phyloP scores from a whole-genome alignment of 2,113 vertebrate genomes.

The Variabilichromis moorii region DNA sequence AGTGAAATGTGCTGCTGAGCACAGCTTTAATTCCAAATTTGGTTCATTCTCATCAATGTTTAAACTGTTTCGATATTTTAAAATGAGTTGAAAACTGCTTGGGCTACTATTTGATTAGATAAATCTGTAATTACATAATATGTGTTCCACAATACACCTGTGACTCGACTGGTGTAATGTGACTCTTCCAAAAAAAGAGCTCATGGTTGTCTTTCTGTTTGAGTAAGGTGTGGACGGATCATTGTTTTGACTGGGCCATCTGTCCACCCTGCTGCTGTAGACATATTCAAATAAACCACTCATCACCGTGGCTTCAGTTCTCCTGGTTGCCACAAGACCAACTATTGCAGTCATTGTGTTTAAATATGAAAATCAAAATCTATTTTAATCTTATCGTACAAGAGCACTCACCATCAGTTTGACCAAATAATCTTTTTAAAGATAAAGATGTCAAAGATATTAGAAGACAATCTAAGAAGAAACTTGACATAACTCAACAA shows the following conservation, averaged over 20 bases:
- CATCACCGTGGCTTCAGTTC: neutral
- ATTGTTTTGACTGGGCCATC: neutral
- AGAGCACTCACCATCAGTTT: neutral
- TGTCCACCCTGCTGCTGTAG: neutral
- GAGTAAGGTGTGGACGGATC: neutral
- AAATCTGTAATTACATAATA: neutral
- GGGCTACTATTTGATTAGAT: neutral
- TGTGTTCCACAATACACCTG: neutral
- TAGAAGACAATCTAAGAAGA: neutral
- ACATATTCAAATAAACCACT: neutral
- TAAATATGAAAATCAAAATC: neutral
- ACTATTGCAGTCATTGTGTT: neutral
- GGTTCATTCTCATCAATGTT: neutral
- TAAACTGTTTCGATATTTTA: neutral
- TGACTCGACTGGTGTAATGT: neutral
- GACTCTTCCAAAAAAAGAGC: neutral
- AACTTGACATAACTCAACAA: neutral
- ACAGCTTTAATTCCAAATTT: neutral
- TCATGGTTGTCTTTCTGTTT: neutral
- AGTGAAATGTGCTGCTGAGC: neutral
- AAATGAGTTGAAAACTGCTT: neutral
- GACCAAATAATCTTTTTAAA: neutral
- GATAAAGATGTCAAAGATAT: neutral
- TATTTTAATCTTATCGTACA: neutral
- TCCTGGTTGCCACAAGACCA: neutral